Base-by-base conservation (phyloP, 2,888 invertebrate genomes). In the Papilio protenor region DNA sequence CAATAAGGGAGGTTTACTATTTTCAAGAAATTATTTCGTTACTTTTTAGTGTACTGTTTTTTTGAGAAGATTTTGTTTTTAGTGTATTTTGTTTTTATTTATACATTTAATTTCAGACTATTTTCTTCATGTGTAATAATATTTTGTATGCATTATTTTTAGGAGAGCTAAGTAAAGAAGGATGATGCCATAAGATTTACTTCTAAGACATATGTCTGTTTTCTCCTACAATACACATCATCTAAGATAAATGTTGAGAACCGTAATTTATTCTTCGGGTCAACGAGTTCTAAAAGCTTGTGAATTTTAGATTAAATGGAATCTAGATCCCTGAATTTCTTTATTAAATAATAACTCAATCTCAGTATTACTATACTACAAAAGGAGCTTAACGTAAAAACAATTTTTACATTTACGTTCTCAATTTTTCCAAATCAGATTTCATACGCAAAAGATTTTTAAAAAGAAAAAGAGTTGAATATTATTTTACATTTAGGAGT, bases 231-330 rank as follows among this genome's bases (percentile, higher is more conserved):
- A 66, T n/a, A 66, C 40, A 66, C 3, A n/a, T 40, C 11, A 3
- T 10, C 18, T 66, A 40, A 40, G 10, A 66, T 66, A 8, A n/a
- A 66, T n/a, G 16, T 66, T 66, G 18, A n/a, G 40, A 66, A 66
- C 40, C 40, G 66, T 66, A 66, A 66, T 66, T 66, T 66, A 66
- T 40, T 40, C 66, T 66, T 40, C 40, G 11, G 40, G 33, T 66
- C 66, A 66, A 66, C 40, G 66, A 66, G n/a, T 66, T 40, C 40
- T 66, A 40, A 66, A 66, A 66, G 66, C 66, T 66, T 66, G 66
- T 66, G 66, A 40, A 66, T 66, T 66, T 40, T n/a, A 66, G 18
- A 66, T 66, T 66, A 66, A 66, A 66, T 40, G 40, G 66, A n/a
- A 40, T 66, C 66, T 66, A 40, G 40, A 66, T 66, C 18, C 66